Percentiles rank a stretch among this genome's conserved stretches.
Evolutionary conservation across 2,797 vertebrate species (phyloP).

Genomic region (Onychomys leucogaster): DNA sequence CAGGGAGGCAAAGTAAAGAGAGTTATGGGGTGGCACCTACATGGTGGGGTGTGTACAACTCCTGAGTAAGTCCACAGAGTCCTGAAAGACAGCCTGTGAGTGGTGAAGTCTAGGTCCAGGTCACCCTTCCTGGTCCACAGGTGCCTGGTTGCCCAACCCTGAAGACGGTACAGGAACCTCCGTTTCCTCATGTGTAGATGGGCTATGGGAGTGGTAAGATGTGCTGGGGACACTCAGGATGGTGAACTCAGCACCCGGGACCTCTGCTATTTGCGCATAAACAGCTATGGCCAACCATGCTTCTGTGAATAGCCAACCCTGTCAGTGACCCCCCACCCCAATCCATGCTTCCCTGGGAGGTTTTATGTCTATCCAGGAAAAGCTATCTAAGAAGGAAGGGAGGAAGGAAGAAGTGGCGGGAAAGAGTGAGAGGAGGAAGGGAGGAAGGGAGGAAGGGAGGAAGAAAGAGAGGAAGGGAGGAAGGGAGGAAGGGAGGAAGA

Average conservation of each 20-base stretch:
- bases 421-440: neutral
- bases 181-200: neutral
- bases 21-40: fast-evolving
- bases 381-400: neutral
- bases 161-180: neutral
- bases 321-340: too few species aligned
- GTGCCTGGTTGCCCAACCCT: neutral
- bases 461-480: neutral
- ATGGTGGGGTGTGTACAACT: fast-evolving
- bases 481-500: too few species aligned
- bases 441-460: neutral
- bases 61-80: neutral
- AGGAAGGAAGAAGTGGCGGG: too few species aligned
- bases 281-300: neutral
- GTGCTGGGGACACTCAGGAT: neutral
- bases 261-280: neutral
- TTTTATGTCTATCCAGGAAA: neutral
- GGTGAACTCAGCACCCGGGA: neutral
- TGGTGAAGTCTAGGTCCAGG: neutral
- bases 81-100: neutral
- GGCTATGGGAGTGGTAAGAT: neutral
- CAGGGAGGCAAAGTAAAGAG: neutral
- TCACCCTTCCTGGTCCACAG: neutral
- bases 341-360: neutral
- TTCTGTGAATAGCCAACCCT: neutral